These are phyloP conservation scores for Pterocles burchelli DNA, from an alignment of 2,113 vertebrate species.

Conservation along the genomic window DNA sequence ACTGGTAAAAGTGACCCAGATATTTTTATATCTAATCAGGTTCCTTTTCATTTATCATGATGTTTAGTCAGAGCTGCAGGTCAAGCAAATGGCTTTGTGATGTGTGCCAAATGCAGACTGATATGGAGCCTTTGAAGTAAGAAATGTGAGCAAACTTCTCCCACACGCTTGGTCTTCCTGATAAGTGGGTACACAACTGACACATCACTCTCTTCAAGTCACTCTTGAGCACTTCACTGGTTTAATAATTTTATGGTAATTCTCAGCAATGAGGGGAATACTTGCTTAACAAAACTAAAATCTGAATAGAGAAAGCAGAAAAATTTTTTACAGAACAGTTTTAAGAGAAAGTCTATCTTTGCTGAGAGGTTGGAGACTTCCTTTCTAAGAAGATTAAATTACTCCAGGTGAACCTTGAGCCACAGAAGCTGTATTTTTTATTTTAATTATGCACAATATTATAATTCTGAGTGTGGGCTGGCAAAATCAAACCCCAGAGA, in stretches of 20 bases:
- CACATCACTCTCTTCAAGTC: background rate
- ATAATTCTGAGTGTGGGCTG: background rate
- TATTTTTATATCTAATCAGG: background rate
- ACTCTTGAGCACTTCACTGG: background rate
- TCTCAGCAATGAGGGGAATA: background rate
- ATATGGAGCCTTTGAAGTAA: background rate
- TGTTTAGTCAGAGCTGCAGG: background rate
- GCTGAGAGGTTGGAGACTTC: background rate
- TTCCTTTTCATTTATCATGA: background rate
- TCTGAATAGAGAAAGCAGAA: background rate
- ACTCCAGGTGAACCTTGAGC: background rate
- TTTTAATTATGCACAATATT: background rate
- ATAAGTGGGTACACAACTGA: background rate
- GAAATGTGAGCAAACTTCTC: background rate
- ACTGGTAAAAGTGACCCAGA: background rate
- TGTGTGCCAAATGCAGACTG: background rate
- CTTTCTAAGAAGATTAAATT: background rate
- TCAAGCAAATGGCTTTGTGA: background rate
- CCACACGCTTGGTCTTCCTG: background rate
- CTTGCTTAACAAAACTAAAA: background rate
- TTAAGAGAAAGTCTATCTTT: background rate
- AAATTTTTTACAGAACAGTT: background rate
- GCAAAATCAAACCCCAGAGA: background rate
- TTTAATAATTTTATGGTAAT: background rate
- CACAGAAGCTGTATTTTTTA: background rate